A percentile compares a stretch with the other conserved stretches of the same genome.
Conservation (phyloP, 2,113 vertebrate genomes). For the Nothocercus julius region DNA sequence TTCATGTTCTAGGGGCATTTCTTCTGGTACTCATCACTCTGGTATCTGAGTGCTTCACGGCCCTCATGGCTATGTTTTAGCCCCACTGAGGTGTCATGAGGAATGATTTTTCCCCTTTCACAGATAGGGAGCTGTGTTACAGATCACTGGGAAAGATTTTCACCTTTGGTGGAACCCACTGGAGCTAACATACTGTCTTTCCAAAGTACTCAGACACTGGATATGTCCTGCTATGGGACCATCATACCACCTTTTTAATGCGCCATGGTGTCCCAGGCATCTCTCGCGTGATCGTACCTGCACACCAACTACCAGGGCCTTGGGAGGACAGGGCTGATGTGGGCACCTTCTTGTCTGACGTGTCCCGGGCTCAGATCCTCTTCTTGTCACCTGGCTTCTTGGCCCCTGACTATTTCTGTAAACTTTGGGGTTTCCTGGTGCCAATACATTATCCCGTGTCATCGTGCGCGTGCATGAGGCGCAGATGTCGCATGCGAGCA, state of each 20-base stretch:
- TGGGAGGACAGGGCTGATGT: background rate
- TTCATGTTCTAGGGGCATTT: background rate
- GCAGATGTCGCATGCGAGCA: background rate
- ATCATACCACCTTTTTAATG: background rate
- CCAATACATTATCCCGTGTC: fast-evolving
- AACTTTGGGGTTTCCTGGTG: background rate
- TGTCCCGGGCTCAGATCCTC: background rate
- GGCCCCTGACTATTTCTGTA: background rate
- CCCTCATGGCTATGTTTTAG: background rate
- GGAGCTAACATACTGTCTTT: background rate
- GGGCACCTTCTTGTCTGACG: background rate
- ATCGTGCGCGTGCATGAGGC: background rate
- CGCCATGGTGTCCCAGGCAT: background rate
- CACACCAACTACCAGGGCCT: background rate
- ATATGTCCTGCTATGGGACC: background rate
- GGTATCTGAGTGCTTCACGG: background rate
- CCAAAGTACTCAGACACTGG: background rate
- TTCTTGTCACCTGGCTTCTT: background rate
- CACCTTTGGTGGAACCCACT: background rate
- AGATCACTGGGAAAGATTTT: background rate
- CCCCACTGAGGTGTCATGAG: background rate
- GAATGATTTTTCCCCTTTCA: background rate
- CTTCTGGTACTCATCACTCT: constrained; percentile 11
- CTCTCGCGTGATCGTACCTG: background rate
- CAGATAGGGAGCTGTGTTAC: background rate